Evolutionary conservation across 2,113 vertebrate genomes (phyloP), one percentile per base, ranked within the genome.

Genomic region (Dipodomys stephensi): DNA sequence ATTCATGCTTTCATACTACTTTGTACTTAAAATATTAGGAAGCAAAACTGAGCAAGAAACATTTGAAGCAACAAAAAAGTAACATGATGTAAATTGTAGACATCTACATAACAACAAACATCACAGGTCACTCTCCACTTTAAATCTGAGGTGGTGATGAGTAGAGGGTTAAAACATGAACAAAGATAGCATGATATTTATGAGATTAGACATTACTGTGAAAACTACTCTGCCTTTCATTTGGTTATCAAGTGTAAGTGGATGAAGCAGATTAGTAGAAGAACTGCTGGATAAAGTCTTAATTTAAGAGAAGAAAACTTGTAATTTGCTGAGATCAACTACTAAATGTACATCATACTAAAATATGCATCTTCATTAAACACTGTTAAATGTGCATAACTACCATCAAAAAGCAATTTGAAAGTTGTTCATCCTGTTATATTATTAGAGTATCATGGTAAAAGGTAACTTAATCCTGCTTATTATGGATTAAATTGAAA

Each of bases 221-320:
- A 69, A 92, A 90, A 81, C 69, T 71, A 10, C 69, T 16, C 39
- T 73, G 35, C 74, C 67, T 90, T 90, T 67, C 18, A 60, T 87
- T 93, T 83, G 62, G 16, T 83, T 87, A 72, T 84, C 28, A 77
- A 91, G 86, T 77, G 22, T 86, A 46, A 74, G 57, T 65, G 57
- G 35, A 85, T 79, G 80, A 80, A 91, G 76, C 28, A 81, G 46
- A 68, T 49, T 62, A 49, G 12, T 68, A 53, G 20, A 88, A 77
- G 27, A 89, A 20, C 13, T 35, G 2, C 5, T 64, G 83, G 82
- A 57, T 57, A 57, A 16, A 57, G 83, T 80, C 8, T 65, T 92
- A 71, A 35, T 83, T 64, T 64, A 23, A 23, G 23, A 81, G 53
- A 88, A 86, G 16, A 53, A 32, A 16, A 1, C 11, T 2, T 20